phyloP scores from a whole-genome alignment of 2,797 vertebrate genomes.

The Allobates femoralis region DNA sequence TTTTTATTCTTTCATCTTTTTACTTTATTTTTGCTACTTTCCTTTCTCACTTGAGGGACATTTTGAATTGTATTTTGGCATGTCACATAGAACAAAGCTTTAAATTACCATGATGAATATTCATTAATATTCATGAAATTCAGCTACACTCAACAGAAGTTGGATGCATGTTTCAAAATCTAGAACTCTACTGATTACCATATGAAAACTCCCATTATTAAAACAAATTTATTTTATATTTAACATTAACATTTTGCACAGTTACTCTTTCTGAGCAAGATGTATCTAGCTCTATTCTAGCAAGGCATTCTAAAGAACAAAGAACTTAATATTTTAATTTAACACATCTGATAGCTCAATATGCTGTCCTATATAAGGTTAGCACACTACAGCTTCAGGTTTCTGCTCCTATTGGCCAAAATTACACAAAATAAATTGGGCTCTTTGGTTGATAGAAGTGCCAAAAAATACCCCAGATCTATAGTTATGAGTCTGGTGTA shows the following conservation, averaged over 20 bases:
- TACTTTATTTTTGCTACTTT: conserved; percentile 15
- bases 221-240: conserved; percentile 55
- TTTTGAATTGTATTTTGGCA: conserved; percentile 55
- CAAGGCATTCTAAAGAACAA: conserved; percentile 33
- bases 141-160: conserved; percentile 53
- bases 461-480: too few relatives aligned
- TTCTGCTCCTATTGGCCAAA: too few relatives aligned
- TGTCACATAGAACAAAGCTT: conserved; percentile 55
- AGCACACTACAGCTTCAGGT: too few relatives aligned
- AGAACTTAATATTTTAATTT: conserved; percentile 31
- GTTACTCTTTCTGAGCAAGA: conserved; percentile 38
- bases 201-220: conserved; percentile 56
- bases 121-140: conserved; percentile 61
- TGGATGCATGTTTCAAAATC: conserved; percentile 44
- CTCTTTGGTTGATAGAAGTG: too few relatives aligned
- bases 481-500: too few relatives aligned
- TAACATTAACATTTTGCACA: conserved; percentile 53
- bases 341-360: too few relatives aligned
- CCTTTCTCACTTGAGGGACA: conserved; percentile 30
- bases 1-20: conserved; percentile 7
- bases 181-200: conserved; percentile 53
- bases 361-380: too few relatives aligned
- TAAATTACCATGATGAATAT: conserved; percentile 58
- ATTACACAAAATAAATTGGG: too few relatives aligned
- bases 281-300: conserved; percentile 40